A percentile compares a stretch with the other conserved stretches of the same genome.
phyloP scores from a whole-genome alignment of 2,113 vertebrate genomes.

The Lamprotornis superbus region DNA sequence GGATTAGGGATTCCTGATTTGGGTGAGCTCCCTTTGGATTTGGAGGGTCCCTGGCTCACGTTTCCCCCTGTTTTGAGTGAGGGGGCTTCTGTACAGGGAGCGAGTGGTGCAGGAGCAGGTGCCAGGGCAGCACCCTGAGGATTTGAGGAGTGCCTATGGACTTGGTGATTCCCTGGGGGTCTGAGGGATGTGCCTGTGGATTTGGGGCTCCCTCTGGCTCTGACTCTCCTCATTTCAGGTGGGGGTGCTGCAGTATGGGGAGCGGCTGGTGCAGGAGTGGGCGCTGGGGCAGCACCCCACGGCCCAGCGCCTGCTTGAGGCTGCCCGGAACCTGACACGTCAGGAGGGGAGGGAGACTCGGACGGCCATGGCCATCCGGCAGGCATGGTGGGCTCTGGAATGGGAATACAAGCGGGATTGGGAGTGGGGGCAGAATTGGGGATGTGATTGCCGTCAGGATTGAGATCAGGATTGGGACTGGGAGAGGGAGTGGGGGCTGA shows the following conservation, averaged over 20 bases:
- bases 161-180: no score
- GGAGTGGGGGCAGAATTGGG: rapidly evolving
- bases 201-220: neutral
- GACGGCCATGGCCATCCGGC: slow-evolving; percentile 86
- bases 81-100: neutral
- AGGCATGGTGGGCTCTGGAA: slow-evolving; percentile 79
- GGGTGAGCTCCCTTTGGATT: neutral
- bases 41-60: neutral
- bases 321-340: slow-evolving; percentile 90
- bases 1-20: neutral
- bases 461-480: no score
- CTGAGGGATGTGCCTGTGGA: neutral
- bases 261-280: slow-evolving; percentile 88
- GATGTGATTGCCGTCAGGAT: rapidly evolving
- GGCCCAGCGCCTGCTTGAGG: slow-evolving; percentile 84
- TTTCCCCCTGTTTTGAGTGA: neutral
- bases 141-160: neutral
- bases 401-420: rapidly evolving
- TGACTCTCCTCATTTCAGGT: slow-evolving; percentile 66
- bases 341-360: slow-evolving; percentile 92
- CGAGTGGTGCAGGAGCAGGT: neutral
- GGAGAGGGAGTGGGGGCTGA: rapidly evolving
- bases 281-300: slow-evolving; percentile 85
- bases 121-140: neutral
- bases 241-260: slow-evolving; percentile 92